Conservation (phyloP, 2,113 vertebrate species). For the Vulpes ferrilata region DNA sequence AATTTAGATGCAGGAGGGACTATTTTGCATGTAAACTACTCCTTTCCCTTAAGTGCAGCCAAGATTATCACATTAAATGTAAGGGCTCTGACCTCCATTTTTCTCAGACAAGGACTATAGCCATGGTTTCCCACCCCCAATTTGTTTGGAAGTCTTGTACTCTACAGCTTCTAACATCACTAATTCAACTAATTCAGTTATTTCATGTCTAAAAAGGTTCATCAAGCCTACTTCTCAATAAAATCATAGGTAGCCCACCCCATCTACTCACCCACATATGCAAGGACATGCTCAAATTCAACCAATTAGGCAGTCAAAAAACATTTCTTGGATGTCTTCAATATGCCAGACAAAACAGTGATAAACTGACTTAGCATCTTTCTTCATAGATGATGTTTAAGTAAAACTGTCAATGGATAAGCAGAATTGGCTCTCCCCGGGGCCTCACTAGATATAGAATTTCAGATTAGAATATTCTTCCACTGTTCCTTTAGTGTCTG, state of each 20-base stretch:
- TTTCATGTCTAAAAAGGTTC: background rate
- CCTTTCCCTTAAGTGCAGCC: background rate
- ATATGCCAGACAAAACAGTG: background rate
- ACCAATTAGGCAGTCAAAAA: background rate
- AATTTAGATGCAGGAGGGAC: background rate
- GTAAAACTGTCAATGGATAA: background rate
- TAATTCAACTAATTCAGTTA: background rate
- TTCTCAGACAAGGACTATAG: background rate
- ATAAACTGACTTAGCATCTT: background rate
- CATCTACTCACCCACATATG: background rate
- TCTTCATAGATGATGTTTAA: background rate
- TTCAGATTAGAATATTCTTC: background rate
- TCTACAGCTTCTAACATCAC: background rate
- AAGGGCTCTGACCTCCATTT: background rate
- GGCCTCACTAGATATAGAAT: background rate
- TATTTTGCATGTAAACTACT: background rate
- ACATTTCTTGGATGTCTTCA: background rate
- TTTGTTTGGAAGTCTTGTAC: background rate
- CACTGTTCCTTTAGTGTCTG: background rate
- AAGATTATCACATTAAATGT: background rate
- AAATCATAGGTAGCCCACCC: background rate
- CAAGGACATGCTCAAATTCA: background rate
- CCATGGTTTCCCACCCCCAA: background rate
- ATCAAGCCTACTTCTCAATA: background rate
- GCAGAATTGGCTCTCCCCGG: background rate